A percentile compares a stretch with the other conserved stretches of the same genome.
Conservation (phyloP, 1,140 invertebrate species). For the Agrypnia vestita region DNA sequence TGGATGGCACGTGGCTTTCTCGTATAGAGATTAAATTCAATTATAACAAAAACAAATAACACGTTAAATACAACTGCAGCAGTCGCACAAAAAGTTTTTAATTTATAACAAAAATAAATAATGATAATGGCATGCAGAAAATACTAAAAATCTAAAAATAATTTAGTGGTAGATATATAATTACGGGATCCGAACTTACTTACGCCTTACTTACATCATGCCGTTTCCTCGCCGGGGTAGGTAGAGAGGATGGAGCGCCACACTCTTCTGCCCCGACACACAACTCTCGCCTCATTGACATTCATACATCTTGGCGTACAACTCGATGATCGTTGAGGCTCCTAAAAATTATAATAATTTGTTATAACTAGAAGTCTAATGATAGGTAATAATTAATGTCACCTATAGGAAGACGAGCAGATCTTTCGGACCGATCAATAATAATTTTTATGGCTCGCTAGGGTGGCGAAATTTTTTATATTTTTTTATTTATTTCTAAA, state of each 20-base stretch:
- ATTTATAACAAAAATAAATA: neutral
- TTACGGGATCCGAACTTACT: no score
- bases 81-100: neutral
- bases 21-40: neutral
- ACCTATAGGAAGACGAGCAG: no score
- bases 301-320: neutral
- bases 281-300: neutral
- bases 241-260: neutral
- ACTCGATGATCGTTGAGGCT: neutral
- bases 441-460: no score
- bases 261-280: neutral
- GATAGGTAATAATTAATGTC: no score
- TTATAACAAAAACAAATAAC: no score
- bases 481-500: no score
- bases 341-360: no score
- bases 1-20: neutral
- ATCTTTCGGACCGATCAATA: no score
- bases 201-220: no score
- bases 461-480: no score
- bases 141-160: neutral
- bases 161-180: neutral
- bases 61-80: neutral
- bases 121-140: neutral
- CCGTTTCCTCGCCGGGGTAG: no score
- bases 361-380: no score